phyloP scores from a whole-genome alignment of 2,113 vertebrate species.

The Anguilla rostrata region DNA sequence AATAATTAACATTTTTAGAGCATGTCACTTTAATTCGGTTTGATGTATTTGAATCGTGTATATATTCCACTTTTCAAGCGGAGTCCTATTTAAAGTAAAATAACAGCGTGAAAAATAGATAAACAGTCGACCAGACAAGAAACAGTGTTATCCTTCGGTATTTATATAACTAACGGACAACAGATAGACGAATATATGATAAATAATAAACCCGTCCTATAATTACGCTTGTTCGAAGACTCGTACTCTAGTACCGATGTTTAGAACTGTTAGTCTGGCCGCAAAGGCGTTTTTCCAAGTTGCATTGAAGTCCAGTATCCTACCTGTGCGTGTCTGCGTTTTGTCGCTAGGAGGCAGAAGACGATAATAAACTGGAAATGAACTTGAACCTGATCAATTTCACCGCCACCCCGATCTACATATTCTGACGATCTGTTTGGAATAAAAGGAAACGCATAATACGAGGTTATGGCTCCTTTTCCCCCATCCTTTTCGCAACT shows the following conservation, averaged over 20 bases:
- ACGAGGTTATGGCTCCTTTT: slow-evolving; percentile 8
- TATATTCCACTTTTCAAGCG: background rate
- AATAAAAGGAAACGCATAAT: slow-evolving; percentile 17
- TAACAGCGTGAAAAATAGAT: background rate
- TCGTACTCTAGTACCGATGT: background rate
- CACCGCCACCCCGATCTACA: slow-evolving; percentile 40
- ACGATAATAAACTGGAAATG: slow-evolving; percentile 74
- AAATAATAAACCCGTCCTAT: background rate
- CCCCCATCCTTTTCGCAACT: background rate
- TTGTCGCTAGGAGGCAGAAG: slow-evolving; percentile 85
- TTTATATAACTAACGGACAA: background rate
- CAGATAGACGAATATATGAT: background rate
- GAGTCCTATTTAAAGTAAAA: background rate
- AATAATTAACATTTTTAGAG: background rate
- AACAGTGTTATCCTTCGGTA: background rate
- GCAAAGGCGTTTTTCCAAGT: slow-evolving; percentile 1
- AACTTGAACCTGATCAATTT: slow-evolving; percentile 85
- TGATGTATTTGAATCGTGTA: background rate
- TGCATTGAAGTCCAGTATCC: background rate
- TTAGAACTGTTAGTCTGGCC: background rate
- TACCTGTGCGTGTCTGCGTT: slow-evolving; percentile 35
- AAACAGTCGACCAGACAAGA: background rate
- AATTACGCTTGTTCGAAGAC: background rate
- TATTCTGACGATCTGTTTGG: slow-evolving; percentile 19
- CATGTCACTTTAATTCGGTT: background rate